Conservation (phyloP, 1,140 invertebrate genomes). For the Andricus grossulariae region DNA sequence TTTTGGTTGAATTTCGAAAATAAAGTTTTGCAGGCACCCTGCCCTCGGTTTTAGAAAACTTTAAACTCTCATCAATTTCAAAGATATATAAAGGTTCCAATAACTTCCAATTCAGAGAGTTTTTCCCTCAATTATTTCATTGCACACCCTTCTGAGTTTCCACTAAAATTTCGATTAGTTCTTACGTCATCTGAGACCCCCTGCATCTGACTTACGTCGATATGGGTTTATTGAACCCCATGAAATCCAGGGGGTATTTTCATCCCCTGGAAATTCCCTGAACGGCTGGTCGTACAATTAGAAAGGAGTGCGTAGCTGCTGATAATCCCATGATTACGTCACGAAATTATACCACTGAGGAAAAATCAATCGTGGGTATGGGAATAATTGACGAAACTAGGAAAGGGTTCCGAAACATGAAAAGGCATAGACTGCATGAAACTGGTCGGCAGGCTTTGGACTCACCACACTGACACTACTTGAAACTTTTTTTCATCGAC, state of each 20-base stretch:
- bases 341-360: constrained; percentile 12
- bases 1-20: no score
- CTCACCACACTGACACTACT: neutral
- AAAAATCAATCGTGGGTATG: constrained; percentile 12
- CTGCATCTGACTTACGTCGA: constrained; percentile 19
- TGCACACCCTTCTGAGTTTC: constrained; percentile 7
- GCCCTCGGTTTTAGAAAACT: neutral
- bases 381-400: neutral
- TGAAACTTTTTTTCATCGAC: no score
- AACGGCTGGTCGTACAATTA: neutral
- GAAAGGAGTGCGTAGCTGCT: neutral
- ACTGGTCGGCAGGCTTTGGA: neutral
- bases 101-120: constrained; percentile 6
- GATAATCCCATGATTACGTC: constrained; percentile 14
- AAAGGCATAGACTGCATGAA: neutral
- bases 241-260: constrained; percentile 6
- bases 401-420: neutral
- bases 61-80: neutral
- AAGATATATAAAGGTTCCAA: neutral
- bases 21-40: neutral
- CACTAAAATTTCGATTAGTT: constrained; percentile 22
- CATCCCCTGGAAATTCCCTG: constrained; percentile 13
- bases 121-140: constrained; percentile 20
- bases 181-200: constrained; percentile 17
- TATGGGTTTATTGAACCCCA: constrained; percentile 1